phyloP scores from a whole-genome alignment of 2,797 vertebrate species.

The Squalus acanthias region DNA sequence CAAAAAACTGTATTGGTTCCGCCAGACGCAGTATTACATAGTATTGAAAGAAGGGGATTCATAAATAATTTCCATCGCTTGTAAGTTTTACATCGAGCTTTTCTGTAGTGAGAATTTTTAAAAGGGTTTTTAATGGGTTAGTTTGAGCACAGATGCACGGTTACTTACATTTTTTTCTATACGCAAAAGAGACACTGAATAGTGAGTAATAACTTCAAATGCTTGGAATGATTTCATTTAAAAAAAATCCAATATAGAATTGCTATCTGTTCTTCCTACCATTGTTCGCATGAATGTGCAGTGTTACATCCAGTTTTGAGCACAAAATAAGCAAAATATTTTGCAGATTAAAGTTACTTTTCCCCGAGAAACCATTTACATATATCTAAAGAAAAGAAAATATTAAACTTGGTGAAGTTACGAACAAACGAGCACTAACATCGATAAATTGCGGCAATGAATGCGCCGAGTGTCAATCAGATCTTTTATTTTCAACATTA shows the following conservation, averaged over 20 bases:
- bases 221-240: background rate
- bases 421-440: background rate
- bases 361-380: background rate
- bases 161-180: background rate
- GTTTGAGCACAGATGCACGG: background rate
- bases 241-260: background rate
- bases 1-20: background rate
- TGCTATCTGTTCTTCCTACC: background rate
- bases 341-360: background rate
- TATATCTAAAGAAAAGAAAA: background rate
- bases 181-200: background rate
- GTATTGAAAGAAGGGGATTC: background rate
- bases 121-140: background rate
- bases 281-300: background rate
- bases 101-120: background rate
- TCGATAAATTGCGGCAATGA: no score
- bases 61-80: background rate
- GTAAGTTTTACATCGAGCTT: background rate
- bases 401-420: background rate
- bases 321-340: background rate
- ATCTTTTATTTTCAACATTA: background rate
- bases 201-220: background rate
- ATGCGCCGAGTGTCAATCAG: background rate
- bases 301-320: background rate
- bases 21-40: background rate